Conservation (phyloP, 1,140 invertebrate species). For the Lethocerus indicus region DNA sequence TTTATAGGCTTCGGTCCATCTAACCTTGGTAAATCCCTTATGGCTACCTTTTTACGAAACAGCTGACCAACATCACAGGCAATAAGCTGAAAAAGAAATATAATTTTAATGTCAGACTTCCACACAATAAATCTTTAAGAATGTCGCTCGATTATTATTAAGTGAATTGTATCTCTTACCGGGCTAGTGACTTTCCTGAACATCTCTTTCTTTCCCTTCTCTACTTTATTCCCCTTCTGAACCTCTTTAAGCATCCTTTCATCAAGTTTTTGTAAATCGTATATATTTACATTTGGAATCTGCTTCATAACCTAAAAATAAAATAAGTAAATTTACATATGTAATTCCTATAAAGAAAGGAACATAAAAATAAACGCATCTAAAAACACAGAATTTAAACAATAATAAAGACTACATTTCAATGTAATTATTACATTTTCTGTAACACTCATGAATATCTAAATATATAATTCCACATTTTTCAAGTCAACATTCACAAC, state of each 20-base stretch:
- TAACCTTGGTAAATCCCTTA: slow-evolving; percentile 56
- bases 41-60: slow-evolving; percentile 71
- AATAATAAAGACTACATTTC: background rate
- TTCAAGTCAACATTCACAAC: no score
- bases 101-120: background rate
- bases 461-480: no score
- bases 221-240: slow-evolving; percentile 56
- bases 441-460: no score
- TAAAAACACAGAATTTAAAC: background rate
- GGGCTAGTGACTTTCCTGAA: slow-evolving; percentile 75
- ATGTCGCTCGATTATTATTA: no score
- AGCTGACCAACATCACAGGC: slow-evolving; percentile 65
- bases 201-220: slow-evolving; percentile 76
- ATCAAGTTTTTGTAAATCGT: slow-evolving; percentile 64
- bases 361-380: background rate
- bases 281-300: slow-evolving; percentile 56
- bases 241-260: slow-evolving; percentile 55
- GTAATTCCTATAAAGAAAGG: no score
- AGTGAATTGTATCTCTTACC: slow-evolving; percentile 28
- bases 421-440: background rate
- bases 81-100: slow-evolving; percentile 39
- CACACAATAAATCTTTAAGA: background rate
- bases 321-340: background rate
- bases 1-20: slow-evolving; percentile 28
- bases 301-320: slow-evolving; percentile 40